A percentile compares a stretch with the other conserved stretches of the same genome.
Conservation (phyloP, 2,113 vertebrate genomes). For the Ancistrus triradiatus region DNA sequence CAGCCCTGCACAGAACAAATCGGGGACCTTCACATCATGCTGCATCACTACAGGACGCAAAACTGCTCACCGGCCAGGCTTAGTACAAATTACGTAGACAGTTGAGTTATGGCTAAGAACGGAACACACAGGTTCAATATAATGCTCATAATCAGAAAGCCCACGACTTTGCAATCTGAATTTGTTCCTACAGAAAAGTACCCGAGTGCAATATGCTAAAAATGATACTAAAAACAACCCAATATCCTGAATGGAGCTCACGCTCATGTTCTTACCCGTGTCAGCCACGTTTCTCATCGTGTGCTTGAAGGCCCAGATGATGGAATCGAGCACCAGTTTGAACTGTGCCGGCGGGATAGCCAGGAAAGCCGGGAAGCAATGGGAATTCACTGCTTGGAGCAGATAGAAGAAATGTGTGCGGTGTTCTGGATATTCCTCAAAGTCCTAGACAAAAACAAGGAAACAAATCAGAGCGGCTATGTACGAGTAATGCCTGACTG, state of each 20-base stretch:
- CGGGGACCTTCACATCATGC: background rate
- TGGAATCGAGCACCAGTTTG: slow-evolving; percentile 97
- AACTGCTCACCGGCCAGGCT: too few relatives aligned
- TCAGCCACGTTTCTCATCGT: slow-evolving; percentile 99
- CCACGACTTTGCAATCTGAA: too few relatives aligned
- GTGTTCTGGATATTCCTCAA: slow-evolving; percentile 97
- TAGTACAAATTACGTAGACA: too few relatives aligned
- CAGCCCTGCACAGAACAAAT: slow-evolving; percentile 71
- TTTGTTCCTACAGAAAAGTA: too few relatives aligned
- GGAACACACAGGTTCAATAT: too few relatives aligned
- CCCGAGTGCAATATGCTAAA: too few relatives aligned
- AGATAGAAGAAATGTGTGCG: slow-evolving; percentile 98
- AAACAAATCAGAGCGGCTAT: too few relatives aligned
- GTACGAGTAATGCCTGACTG: too few relatives aligned
- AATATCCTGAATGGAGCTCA: too few relatives aligned
- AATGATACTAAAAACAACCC: too few relatives aligned
- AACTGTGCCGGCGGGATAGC: slow-evolving; percentile 97
- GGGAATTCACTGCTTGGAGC: slow-evolving; percentile 96
- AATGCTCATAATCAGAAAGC: too few relatives aligned
- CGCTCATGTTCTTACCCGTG: slow-evolving; percentile 80
- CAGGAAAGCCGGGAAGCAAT: slow-evolving; percentile 97
- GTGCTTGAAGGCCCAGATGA: slow-evolving; percentile 99
- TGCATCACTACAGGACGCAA: background rate
- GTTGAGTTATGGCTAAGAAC: too few relatives aligned
- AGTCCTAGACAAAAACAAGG: slow-evolving; percentile 72